Evolutionary conservation across 2,888 invertebrate species (phyloP).

Genomic region (Conomelus anceps): DNA sequence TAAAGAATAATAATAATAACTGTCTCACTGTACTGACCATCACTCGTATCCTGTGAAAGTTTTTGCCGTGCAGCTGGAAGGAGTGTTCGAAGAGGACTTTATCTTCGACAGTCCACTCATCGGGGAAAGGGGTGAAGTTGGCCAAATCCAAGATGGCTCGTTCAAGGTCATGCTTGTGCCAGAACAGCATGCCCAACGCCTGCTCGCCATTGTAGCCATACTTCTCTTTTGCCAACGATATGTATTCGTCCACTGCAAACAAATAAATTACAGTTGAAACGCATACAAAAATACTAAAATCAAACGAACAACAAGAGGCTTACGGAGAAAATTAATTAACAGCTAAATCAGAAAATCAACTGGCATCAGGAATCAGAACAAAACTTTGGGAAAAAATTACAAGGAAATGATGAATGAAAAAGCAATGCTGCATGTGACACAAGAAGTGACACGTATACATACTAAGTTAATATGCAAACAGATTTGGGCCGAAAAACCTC

Average conservation of each 20-base stretch:
- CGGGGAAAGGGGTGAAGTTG: constrained; percentile 95
- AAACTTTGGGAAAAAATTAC: too few relatives aligned
- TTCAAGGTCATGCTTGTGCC: constrained; percentile 95
- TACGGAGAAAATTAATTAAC: too few relatives aligned
- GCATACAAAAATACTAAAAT: background rate
- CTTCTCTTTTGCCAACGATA: constrained; percentile 89
- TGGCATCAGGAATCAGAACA: too few relatives aligned
- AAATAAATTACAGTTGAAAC: constrained; percentile 1
- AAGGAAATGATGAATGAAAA: too few relatives aligned
- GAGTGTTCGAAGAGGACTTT: constrained; percentile 97
- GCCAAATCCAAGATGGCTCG: constrained; percentile 87
- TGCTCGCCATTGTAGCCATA: constrained; percentile 97
- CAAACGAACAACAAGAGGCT: too few relatives aligned
- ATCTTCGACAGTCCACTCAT: constrained; percentile 97
- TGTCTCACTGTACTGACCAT: constrained; percentile 63
- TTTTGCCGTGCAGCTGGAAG: constrained; percentile 96
- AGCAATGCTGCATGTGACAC: too few relatives aligned
- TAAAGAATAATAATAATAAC: background rate
- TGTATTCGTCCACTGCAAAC: constrained; percentile 84
- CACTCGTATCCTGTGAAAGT: constrained; percentile 92
- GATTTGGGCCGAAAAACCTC: too few relatives aligned
- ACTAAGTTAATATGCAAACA: too few relatives aligned
- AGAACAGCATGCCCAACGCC: constrained; percentile 94
- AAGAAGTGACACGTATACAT: too few relatives aligned
- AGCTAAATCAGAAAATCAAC: too few relatives aligned